A percentile compares a stretch with the other conserved stretches of the same genome.
Conservation (phyloP, 2,888 invertebrate species). For the Amorpha juglandis region DNA sequence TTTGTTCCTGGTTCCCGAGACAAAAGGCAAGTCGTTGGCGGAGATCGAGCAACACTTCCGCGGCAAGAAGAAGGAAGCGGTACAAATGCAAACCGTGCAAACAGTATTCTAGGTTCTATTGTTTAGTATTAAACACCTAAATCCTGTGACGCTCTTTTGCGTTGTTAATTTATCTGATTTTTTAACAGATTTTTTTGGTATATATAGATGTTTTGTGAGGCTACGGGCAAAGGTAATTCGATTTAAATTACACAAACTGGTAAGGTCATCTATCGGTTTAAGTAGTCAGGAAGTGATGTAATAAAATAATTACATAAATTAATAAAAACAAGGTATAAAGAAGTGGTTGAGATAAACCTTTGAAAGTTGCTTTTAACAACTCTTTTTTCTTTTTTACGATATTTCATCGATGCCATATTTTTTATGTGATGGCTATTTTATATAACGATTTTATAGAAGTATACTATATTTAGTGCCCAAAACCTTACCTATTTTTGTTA, state of each 20-base stretch:
- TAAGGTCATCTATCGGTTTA: background rate
- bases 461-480: no score
- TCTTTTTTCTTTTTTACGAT: background rate
- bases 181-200: background rate
- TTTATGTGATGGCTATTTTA: background rate
- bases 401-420: slow-evolving; percentile 3
- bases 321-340: no score
- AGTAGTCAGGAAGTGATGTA: no score
- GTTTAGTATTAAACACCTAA: background rate
- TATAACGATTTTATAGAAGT: no score
- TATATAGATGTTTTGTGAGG: background rate
- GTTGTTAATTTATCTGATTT: background rate
- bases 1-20: slow-evolving; percentile 85
- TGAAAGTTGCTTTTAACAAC: background rate
- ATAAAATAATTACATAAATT: no score
- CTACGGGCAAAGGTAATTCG: background rate
- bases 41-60: slow-evolving; percentile 84
- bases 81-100: slow-evolving; percentile 48
- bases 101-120: slow-evolving; percentile 23
- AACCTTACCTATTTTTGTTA: no score
- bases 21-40: slow-evolving; percentile 88
- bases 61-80: slow-evolving; percentile 57
- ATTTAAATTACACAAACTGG: background rate
- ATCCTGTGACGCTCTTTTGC: background rate
- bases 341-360: background rate